phyloP scores from a whole-genome alignment of 2,113 vertebrate genomes.

The Hymenochirus boettgeri region DNA sequence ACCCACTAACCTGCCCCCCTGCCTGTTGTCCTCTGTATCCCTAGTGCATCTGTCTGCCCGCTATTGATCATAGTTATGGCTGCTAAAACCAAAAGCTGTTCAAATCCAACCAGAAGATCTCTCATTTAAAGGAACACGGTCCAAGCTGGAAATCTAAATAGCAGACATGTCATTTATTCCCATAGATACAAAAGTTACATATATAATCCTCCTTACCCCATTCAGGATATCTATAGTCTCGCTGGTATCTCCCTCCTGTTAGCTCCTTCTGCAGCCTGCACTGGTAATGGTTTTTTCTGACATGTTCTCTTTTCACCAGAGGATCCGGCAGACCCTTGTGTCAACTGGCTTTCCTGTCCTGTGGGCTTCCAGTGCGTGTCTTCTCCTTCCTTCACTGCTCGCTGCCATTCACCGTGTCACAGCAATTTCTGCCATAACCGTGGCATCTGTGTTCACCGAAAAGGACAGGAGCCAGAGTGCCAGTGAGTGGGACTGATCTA shows the following conservation, averaged over 20 bases:
- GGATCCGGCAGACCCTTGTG: slow-evolving; percentile 59
- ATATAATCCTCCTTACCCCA: no score
- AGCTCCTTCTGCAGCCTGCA: no score
- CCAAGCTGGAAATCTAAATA: no score
- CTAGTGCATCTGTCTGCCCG: not conserved
- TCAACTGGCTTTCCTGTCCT: slow-evolving; percentile 65
- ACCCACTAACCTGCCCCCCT: slow-evolving; percentile 5
- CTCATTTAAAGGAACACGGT: no score
- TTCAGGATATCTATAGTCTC: no score
- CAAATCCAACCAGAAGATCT: no score
- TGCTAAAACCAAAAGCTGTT: no score
- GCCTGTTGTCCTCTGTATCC: not conserved
- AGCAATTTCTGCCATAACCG: slow-evolving; percentile 71
- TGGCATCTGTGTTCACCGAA: slow-evolving; percentile 75
- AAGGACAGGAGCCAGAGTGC: slow-evolving; percentile 63
- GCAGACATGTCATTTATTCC: no score
- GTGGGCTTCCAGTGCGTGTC: slow-evolving; percentile 63
- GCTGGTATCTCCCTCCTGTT: no score
- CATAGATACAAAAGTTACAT: no score
- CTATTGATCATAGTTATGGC: not conserved
- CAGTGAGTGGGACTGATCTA: slow-evolving; percentile 58
- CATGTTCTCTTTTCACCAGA: slow-evolving; percentile 50
- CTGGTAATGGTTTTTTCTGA: no score
- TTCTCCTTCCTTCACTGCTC: slow-evolving; percentile 47
- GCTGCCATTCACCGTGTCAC: slow-evolving; percentile 76